These are phyloP conservation scores for cattle (Bos taurus) DNA, from an alignment of 2,113 vertebrate species.

Conservation along the genomic window DNA sequence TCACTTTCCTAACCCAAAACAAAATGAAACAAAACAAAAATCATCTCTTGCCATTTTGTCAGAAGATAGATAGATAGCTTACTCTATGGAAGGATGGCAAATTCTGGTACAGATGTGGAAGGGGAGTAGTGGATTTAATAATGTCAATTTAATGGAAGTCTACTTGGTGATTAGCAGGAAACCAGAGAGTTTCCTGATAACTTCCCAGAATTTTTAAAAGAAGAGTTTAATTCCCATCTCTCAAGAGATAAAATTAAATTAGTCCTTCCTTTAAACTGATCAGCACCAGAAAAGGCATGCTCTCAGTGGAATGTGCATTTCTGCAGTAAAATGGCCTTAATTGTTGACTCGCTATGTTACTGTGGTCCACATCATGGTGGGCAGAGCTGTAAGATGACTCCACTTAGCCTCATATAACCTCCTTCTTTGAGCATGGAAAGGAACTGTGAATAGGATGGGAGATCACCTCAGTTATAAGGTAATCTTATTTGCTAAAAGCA, in stretches of 20 bases:
- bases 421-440: not conserved
- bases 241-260: not conserved
- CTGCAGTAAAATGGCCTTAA: not conserved
- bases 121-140: not conserved
- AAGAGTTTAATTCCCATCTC: not conserved
- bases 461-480: not conserved
- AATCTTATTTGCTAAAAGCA: not conserved
- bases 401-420: not conserved
- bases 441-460: not conserved
- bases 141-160: not conserved
- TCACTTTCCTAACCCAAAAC: not conserved
- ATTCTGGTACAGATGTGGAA: not conserved
- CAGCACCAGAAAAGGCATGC: not conserved
- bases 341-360: fast-evolving
- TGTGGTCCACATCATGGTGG: not conserved
- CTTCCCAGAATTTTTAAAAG: not conserved
- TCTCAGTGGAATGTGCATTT: not conserved
- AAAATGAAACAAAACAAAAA: not conserved
- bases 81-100: not conserved
- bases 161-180: not conserved
- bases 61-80: not conserved
- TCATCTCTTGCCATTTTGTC: not conserved
- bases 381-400: not conserved
- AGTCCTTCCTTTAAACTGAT: not conserved
- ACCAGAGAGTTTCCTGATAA: not conserved